Percentiles rank a stretch among this genome's conserved stretches.
phyloP scores from a whole-genome alignment of 2,797 vertebrate genomes.

The Esox masquinongy region DNA sequence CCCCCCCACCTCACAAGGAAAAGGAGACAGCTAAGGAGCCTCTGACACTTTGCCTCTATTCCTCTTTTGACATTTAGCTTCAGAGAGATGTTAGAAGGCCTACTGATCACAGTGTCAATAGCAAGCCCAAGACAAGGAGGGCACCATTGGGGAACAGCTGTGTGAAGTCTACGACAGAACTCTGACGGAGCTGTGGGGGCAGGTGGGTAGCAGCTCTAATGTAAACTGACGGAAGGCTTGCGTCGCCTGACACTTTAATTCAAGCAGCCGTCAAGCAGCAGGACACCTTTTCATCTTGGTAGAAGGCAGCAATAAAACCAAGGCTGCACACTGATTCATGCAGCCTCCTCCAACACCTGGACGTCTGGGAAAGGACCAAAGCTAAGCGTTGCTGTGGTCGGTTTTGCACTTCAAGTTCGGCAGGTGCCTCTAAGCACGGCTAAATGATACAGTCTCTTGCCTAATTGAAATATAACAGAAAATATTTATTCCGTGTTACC shows the following conservation, averaged over 20 bases:
- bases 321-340: neutral
- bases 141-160: neutral
- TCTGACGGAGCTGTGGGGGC: neutral
- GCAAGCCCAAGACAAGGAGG: constrained; percentile 1
- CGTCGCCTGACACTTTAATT: neutral
- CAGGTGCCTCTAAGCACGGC: neutral
- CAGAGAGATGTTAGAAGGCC: neutral
- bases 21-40: constrained; percentile 10
- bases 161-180: neutral
- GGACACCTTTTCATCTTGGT: neutral
- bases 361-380: constrained; percentile 28
- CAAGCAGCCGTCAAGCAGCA: constrained; percentile 12
- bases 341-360: constrained; percentile 41
- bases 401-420: constrained; percentile 22
- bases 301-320: neutral
- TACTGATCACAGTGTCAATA: neutral
- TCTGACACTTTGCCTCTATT: neutral
- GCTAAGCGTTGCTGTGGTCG: constrained; percentile 20
- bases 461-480: neutral
- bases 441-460: neutral
- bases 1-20: neutral
- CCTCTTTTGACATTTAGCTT: neutral
- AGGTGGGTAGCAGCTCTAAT: neutral
- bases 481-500: constrained; percentile 69
- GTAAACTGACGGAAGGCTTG: neutral